Conservation (phyloP, 2,888 invertebrate species). For the Mermis nigrescens region DNA sequence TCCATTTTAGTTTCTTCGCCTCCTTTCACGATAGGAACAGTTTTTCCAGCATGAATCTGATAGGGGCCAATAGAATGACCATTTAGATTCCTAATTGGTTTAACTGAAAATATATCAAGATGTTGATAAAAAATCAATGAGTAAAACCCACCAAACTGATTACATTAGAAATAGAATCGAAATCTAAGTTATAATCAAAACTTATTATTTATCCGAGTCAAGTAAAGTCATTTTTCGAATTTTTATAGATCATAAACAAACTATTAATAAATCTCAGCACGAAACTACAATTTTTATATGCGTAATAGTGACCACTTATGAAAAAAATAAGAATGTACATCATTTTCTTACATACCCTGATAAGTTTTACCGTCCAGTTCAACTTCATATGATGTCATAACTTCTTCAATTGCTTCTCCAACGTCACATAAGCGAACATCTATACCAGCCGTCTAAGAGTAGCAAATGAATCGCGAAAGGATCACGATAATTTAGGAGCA, state of each 20-base stretch:
- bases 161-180: too few species aligned
- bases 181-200: too few species aligned
- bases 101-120: conserved; percentile 40
- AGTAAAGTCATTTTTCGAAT: background rate
- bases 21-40: conserved; percentile 96
- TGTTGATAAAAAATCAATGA: background rate
- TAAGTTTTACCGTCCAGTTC: conserved; percentile 88
- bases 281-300: conserved; percentile 2
- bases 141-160: background rate
- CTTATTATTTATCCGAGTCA: too few species aligned
- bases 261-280: too few species aligned
- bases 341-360: conserved; percentile 41
- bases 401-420: conserved; percentile 85
- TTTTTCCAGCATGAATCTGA: conserved; percentile 74
- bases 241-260: background rate
- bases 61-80: conserved; percentile 95
- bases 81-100: conserved; percentile 90
- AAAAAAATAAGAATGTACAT: background rate
- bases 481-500: background rate
- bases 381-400: conserved; percentile 97
- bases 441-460: conserved; percentile 56
- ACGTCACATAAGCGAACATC: conserved; percentile 93
- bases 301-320: too few species aligned
- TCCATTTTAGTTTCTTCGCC: conserved; percentile 96
- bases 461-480: background rate